phyloP scores from a whole-genome alignment of 2,797 vertebrate genomes.

The Natrix natrix region DNA sequence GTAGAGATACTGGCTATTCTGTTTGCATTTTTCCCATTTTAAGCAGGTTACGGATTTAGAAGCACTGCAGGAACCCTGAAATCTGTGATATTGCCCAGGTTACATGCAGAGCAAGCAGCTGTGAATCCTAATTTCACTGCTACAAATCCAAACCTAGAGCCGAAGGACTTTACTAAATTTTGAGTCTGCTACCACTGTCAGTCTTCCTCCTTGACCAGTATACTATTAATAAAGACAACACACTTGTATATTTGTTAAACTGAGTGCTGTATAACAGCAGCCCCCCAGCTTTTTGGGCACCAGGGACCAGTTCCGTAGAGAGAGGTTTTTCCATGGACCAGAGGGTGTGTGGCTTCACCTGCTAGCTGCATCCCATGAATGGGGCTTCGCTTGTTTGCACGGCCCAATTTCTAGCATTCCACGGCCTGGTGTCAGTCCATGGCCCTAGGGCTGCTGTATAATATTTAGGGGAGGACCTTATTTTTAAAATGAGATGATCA shows the following conservation, averaged over 20 bases:
- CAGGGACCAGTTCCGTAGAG: too few species aligned
- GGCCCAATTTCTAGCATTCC: too few species aligned
- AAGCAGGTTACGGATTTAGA: not conserved
- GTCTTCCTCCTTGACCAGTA: not conserved
- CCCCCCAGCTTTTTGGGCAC: too few species aligned
- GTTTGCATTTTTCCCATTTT: not conserved
- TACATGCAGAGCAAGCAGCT: not conserved
- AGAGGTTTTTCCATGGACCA: too few species aligned
- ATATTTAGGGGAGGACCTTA: not conserved
- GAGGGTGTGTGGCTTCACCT: too few species aligned
- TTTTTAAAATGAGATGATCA: not conserved
- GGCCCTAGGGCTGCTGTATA: too few species aligned
- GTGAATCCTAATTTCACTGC: not conserved
- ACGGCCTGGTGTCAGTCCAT: too few species aligned
- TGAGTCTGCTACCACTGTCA: not conserved
- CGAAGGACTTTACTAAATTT: not conserved
- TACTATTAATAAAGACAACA: not conserved
- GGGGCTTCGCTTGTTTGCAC: too few species aligned
- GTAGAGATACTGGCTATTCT: not conserved
- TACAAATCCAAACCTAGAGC: not conserved
- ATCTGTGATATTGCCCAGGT: not conserved
- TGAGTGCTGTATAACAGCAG: not conserved
- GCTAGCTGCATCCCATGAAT: too few species aligned
- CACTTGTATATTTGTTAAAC: not conserved
- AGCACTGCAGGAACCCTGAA: constrained; percentile 1